Evolutionary conservation across 2,113 vertebrate genomes (phyloP).

Genomic region (Sclerurus mexicanus): DNA sequence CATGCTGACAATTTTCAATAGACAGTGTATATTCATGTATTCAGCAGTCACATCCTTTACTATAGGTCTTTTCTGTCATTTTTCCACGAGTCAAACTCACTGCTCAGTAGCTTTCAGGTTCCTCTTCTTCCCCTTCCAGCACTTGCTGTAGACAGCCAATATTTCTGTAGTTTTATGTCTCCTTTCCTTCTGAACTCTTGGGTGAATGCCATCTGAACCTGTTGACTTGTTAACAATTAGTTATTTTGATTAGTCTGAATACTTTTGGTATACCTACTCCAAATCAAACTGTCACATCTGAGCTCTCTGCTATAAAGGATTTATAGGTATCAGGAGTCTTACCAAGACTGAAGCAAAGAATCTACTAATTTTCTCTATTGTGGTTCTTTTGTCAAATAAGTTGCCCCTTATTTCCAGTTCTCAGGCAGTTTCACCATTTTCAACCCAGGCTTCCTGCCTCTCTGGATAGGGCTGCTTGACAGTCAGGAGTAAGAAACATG

Average conservation of each 20-base stretch:
- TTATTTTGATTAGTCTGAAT: background rate
- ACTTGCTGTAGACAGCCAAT: background rate
- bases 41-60: background rate
- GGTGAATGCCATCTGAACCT: background rate
- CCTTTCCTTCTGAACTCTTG: background rate
- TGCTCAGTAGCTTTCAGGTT: background rate
- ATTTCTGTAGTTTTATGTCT: background rate
- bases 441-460: background rate
- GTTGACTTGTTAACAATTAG: background rate
- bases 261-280: background rate
- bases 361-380: background rate
- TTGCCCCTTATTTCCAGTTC: background rate
- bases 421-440: background rate
- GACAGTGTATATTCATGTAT: background rate
- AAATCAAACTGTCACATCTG: background rate
- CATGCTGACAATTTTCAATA: background rate
- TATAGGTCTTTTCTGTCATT: background rate
- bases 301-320: background rate
- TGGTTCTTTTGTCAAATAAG: background rate
- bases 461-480: background rate
- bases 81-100: background rate
- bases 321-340: background rate
- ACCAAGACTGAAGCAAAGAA: background rate
- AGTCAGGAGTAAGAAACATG: background rate
- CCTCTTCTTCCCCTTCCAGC: background rate